Evolutionary conservation across 2,888 invertebrate species (phyloP).

Genomic region (Heterodera filipjevi): DNA sequence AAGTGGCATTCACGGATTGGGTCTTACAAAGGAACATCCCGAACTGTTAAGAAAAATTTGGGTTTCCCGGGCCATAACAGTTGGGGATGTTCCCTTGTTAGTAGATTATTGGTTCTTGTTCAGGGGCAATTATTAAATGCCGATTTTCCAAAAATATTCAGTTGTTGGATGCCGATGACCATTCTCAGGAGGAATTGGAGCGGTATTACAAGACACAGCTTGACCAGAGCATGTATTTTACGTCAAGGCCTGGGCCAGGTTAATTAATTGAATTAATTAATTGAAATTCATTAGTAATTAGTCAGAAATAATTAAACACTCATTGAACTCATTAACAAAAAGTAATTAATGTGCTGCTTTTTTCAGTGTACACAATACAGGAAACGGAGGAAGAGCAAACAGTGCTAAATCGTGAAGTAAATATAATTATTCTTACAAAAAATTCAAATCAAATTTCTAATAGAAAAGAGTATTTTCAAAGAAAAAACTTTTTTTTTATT

Average conservation of each 20-base stretch:
- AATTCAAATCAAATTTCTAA: background rate
- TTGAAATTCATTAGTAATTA: too few relatives aligned
- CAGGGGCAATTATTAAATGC: too few relatives aligned
- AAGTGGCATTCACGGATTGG: too few relatives aligned
- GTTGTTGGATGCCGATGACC: constrained; percentile 48
- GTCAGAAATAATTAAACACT: too few relatives aligned
- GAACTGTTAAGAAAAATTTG: too few relatives aligned
- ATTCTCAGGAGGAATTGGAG: constrained; percentile 46
- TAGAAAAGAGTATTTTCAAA: too few relatives aligned
- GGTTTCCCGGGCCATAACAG: too few relatives aligned
- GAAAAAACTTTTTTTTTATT: background rate
- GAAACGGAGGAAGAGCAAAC: constrained; percentile 3
- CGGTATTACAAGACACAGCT: constrained; percentile 44
- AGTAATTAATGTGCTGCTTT: background rate
- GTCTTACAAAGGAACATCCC: too few relatives aligned
- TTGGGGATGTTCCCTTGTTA: too few relatives aligned
- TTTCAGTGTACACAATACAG: constrained; percentile 12
- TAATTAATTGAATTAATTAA: constrained; percentile 56
- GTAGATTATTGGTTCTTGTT: background rate
- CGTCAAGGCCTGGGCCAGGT: constrained; percentile 63
- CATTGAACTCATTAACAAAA: background rate
- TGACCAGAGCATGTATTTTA: constrained; percentile 36
- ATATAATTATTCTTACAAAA: background rate
- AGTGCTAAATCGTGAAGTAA: constrained; percentile 16
- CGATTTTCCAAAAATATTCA: constrained; percentile 6